Conservation (phyloP, 2,888 invertebrate species). For the Stenotaenia linearis region DNA sequence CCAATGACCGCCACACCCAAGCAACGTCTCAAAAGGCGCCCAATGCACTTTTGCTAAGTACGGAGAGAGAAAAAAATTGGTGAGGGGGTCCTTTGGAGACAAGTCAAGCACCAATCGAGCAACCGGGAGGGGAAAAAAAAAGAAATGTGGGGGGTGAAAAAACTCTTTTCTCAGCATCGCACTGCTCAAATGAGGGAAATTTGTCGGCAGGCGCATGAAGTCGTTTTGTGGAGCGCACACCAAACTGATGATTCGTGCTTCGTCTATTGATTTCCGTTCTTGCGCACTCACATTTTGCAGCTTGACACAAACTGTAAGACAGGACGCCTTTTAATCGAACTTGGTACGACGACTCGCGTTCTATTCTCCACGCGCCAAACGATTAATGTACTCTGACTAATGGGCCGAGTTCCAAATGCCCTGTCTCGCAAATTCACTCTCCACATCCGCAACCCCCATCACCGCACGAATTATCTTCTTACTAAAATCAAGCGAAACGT, state of each 20-base stretch:
- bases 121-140: background rate
- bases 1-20: slow-evolving; percentile 22
- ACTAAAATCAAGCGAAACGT: slow-evolving; percentile 12
- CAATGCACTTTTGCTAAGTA: slow-evolving; percentile 26
- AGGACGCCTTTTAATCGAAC: slow-evolving; percentile 6
- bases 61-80: background rate
- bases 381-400: slow-evolving; percentile 26
- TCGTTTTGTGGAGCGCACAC: slow-evolving; percentile 8
- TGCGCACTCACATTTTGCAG: background rate
- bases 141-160: background rate
- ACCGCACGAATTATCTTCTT: slow-evolving; percentile 21
- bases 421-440: slow-evolving; percentile 26
- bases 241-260: slow-evolving; percentile 20
- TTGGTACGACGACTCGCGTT: background rate
- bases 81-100: background rate
- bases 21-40: slow-evolving; percentile 3
- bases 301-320: slow-evolving; percentile 24
- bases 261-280: slow-evolving; percentile 10
- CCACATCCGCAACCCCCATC: slow-evolving; percentile 4
- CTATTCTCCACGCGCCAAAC: slow-evolving; percentile 17
- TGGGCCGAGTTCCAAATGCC: slow-evolving; percentile 20
- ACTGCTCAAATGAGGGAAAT: slow-evolving; percentile 7
- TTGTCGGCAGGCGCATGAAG: slow-evolving; percentile 24
- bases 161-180: background rate
- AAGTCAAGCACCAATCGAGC: slow-evolving; percentile 22